These are phyloP conservation scores for Aleiodes sp. DNA, from an alignment of 1,140 invertebrate genomes.

Conservation along the genomic window DNA sequence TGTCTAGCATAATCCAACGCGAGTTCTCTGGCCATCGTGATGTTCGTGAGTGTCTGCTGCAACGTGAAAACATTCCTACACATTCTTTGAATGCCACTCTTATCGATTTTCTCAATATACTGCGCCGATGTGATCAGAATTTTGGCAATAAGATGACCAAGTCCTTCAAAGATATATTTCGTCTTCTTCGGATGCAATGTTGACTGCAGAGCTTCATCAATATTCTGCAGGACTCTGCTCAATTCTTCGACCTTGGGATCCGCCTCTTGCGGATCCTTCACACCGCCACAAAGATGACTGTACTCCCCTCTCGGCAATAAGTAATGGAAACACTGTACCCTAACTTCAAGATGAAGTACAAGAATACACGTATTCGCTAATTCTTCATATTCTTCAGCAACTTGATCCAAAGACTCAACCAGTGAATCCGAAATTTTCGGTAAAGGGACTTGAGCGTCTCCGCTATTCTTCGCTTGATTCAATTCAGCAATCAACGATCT, in stretches of 20 bases:
- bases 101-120: conserved; percentile 82
- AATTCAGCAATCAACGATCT: conserved; percentile 48
- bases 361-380: conserved; percentile 90
- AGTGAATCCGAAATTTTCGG: conserved; percentile 54
- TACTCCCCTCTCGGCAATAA: conserved; percentile 77
- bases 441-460: conserved; percentile 50
- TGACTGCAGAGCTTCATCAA: conserved; percentile 81
- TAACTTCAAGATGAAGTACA: conserved; percentile 90
- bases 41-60: conserved; percentile 86
- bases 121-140: conserved; percentile 86
- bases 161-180: conserved; percentile 94
- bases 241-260: conserved; percentile 85
- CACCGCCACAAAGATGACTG: conserved; percentile 60
- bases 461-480: conserved; percentile 43
- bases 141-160: conserved; percentile 86
- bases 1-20: conserved; percentile 88
- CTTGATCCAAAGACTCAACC: conserved; percentile 57
- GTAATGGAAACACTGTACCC: conserved; percentile 95
- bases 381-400: conserved; percentile 86
- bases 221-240: conserved; percentile 79
- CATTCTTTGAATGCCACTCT: conserved; percentile 83
- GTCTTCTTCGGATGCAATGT: conserved; percentile 80
- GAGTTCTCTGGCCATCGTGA: conserved; percentile 83
- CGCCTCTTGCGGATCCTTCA: conserved; percentile 74
- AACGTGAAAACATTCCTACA: conserved; percentile 87